Percentiles rank a stretch among this genome's conserved stretches.
phyloP scores from a whole-genome alignment of 2,797 vertebrate genomes.

The Falco biarmicus region DNA sequence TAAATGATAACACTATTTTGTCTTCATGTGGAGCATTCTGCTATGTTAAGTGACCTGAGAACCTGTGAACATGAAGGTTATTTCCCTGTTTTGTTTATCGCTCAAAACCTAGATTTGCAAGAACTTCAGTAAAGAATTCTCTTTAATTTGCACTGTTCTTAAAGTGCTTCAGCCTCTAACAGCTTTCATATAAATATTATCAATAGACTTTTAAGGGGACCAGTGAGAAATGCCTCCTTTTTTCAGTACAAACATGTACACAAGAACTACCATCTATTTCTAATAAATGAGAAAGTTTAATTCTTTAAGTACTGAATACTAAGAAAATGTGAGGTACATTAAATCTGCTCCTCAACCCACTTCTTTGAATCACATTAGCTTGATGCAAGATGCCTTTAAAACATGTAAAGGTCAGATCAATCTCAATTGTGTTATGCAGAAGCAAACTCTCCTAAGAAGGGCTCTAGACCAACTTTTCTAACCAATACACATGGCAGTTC shows the following conservation, averaged over 20 bases:
- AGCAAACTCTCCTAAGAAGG: not conserved
- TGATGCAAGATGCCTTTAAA: not conserved
- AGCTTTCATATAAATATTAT: not conserved
- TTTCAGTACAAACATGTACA: not conserved
- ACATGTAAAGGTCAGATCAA: not conserved
- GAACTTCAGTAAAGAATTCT: not conserved
- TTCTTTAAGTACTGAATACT: not conserved
- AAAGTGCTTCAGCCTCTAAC: not conserved
- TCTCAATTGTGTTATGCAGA: not conserved
- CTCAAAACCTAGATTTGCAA: not conserved
- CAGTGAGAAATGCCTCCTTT: not conserved
- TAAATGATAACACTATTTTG: not conserved
- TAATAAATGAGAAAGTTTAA: not conserved
- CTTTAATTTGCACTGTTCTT: not conserved
- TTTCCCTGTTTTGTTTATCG: not conserved
- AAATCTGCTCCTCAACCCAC: not conserved
- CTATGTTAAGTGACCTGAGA: not conserved
- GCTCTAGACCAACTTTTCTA: not conserved
- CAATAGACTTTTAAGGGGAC: not conserved
- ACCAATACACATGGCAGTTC: not conserved
- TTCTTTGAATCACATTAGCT: not conserved
- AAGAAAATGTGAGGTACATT: not conserved
- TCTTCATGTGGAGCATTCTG: not conserved
- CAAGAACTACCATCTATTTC: not conserved
- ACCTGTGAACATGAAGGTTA: not conserved